A percentile compares a stretch with the other conserved stretches of the same genome.
These are phyloP conservation scores for Catalaphyllia jardinei DNA, from an alignment of 64 coral and sea anemone genomes.

Conservation along the genomic window DNA sequence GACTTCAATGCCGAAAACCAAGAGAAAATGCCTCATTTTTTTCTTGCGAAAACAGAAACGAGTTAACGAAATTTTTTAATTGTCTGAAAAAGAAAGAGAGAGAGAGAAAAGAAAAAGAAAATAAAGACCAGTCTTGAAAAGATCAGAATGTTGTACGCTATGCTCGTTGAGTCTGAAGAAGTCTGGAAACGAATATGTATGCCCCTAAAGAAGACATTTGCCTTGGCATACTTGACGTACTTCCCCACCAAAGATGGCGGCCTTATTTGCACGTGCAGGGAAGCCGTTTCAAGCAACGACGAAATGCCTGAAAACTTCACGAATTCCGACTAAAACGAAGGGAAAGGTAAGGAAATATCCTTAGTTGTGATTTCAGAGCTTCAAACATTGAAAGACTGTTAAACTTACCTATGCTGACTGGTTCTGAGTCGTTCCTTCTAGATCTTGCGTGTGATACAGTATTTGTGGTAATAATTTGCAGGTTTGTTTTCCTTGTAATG, in stretches of 20 bases:
- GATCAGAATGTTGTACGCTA: too few species aligned
- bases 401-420: neutral
- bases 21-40: too few species aligned
- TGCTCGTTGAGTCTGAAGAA: too few species aligned
- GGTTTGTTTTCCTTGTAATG: neutral
- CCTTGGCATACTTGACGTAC: slow-evolving; percentile 12
- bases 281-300: slow-evolving; percentile 2
- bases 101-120: too few species aligned
- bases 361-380: neutral
- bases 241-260: slow-evolving; percentile 63
- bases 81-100: too few species aligned
- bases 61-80: too few species aligned
- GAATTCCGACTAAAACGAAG: neutral
- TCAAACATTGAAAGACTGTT: neutral
- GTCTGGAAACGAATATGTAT: too few species aligned
- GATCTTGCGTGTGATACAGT: too few species aligned
- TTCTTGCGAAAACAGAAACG: too few species aligned
- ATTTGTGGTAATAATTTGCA: neutral
- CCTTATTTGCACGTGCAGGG: slow-evolving; percentile 48
- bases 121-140: too few species aligned
- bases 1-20: too few species aligned
- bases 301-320: neutral
- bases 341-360: neutral
- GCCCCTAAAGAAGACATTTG: neutral
- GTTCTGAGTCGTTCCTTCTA: neutral